Evolutionary conservation across 1,140 invertebrate species (phyloP), one percentile per base, ranked within the genome.

Genomic region (Aphidius ervi): DNA sequence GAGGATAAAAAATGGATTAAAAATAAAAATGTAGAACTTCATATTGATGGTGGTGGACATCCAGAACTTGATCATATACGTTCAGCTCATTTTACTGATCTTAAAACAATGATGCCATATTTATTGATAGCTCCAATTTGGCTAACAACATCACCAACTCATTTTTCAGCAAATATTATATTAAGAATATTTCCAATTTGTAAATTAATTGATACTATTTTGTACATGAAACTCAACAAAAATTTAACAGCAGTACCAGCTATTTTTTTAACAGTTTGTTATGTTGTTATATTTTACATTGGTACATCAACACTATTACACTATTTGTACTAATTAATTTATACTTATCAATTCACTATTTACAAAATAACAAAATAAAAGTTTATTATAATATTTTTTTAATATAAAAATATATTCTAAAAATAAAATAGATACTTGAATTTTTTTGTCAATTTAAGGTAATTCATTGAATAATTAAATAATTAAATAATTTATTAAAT

Each of bases 1-100:
- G 75, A 73, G 58, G 75, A 77, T 45, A 65, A 55, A 61, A 68
- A 68, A 50, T 77, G 72, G 72, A 59, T 77, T 46, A 61, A 69
- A 58, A 65, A 65, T 45, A 9, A 59, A 6, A 59, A 68, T 9
- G 47, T 72, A 47, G 63, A 50, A 41, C 53, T 76, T 10, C 65
- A 65, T 46, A 56, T 67, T 37, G 69, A 16, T 10, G 73, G 68
- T 40, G 64, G 66, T 42, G 74, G 75, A 6, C 73, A 77, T 66
- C 63, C 70, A 20, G 71, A 74, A 39, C 63, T 77, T 9, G 62
- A 70, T 64, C 71, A 67, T 8, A 70, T 77, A 41, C 58, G 75
- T 42, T 55, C 39, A 4, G 65, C 62, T 9, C 75, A 77, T 65
- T 63, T 57, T 9, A 64, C 67, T 39, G 72, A 74, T 67, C 54